Conservation (phyloP, 2,113 vertebrate genomes). For the Pollachius pollachius region DNA sequence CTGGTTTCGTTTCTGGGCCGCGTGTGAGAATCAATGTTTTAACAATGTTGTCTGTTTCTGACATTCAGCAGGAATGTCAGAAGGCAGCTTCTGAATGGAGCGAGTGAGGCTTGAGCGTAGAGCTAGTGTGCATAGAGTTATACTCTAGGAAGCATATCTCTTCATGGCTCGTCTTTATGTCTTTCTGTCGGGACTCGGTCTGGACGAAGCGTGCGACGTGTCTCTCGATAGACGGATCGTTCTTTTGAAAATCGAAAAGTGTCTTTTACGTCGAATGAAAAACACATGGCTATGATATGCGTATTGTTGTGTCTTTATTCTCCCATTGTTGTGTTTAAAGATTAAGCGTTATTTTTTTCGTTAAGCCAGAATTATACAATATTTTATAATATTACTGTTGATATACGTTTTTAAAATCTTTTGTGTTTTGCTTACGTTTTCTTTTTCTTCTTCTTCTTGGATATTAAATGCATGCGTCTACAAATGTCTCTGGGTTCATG, state of each 20-base stretch:
- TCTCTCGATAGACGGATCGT: constrained; percentile 26
- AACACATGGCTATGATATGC: constrained; percentile 47
- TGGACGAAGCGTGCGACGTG: constrained; percentile 40
- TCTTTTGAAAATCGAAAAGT: constrained; percentile 23
- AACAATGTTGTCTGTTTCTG: constrained; percentile 20
- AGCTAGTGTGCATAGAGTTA: not conserved
- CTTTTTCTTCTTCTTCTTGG: constrained; percentile 42
- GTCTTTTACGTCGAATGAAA: constrained; percentile 12
- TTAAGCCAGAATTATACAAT: constrained; percentile 44
- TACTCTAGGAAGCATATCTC: not conserved
- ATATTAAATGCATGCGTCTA: constrained; percentile 70
- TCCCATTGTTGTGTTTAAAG: constrained; percentile 37
- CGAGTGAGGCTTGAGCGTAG: not conserved
- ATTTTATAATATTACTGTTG: constrained; percentile 31
- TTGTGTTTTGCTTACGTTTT: not conserved
- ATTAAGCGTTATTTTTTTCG: constrained; percentile 16
- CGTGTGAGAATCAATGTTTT: constrained; percentile 12
- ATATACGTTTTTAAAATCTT: constrained; percentile 41
- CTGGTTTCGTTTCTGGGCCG: not conserved
- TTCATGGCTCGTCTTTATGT: constrained; percentile 28
- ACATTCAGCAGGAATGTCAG: constrained; percentile 27
- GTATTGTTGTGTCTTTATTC: constrained; percentile 40
- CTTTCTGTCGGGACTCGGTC: constrained; percentile 48
- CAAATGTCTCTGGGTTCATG: constrained; percentile 70
- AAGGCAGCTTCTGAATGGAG: constrained; percentile 21